Evolutionary conservation across 2,113 vertebrate species (phyloP).

Genomic region (Dromiciops gliroides): DNA sequence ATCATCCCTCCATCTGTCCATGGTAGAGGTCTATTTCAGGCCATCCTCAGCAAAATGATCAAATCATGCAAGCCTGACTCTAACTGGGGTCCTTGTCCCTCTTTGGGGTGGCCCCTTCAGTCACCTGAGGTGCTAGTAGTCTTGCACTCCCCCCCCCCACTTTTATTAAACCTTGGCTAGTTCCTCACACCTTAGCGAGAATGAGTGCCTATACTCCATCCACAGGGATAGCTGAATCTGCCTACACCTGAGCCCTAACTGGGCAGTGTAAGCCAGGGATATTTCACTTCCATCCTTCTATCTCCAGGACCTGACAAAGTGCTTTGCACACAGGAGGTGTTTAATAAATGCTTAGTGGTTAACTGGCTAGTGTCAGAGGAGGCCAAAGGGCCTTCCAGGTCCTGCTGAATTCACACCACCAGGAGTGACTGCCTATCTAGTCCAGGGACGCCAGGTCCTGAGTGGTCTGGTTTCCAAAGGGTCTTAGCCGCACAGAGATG

Average conservation of each 20-base stretch:
- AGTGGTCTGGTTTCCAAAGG: neutral
- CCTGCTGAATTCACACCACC: neutral
- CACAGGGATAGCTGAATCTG: neutral
- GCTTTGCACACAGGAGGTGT: neutral
- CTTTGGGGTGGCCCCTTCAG: neutral
- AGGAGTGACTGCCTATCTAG: neutral
- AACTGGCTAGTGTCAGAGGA: neutral
- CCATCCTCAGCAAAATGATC: neutral
- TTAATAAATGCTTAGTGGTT: neutral
- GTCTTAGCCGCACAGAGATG: neutral
- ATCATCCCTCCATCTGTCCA: accelerated
- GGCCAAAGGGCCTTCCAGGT: neutral
- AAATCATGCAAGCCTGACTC: neutral
- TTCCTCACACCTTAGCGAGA: neutral
- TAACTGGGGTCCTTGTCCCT: neutral
- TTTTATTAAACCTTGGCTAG: neutral
- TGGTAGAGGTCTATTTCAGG: neutral
- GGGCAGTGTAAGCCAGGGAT: neutral
- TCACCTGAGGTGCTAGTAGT: neutral
- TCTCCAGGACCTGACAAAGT: neutral
- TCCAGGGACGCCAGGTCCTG: neutral
- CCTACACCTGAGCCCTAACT: neutral
- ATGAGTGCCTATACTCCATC: neutral
- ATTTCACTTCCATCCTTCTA: neutral
- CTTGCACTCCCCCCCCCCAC: neutral